Evolutionary conservation across 2,113 vertebrate genomes (phyloP).

Genomic region (Cyanocitta stelleri): DNA sequence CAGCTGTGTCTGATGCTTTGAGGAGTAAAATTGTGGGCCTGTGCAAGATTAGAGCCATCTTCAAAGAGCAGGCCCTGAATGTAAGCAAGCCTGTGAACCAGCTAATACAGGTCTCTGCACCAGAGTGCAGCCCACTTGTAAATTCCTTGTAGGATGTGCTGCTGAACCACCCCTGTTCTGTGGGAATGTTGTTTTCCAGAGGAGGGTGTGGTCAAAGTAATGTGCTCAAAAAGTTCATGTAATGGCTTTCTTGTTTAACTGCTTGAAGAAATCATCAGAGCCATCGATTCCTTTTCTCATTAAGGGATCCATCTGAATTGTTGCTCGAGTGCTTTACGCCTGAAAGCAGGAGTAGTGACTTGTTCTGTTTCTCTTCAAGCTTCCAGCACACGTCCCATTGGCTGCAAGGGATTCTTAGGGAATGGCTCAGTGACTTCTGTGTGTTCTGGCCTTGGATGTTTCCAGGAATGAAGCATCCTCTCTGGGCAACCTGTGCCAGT

Average conservation of each 20-base stretch:
- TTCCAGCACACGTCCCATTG: not conserved
- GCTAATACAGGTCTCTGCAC: not conserved
- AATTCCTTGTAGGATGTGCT: not conserved
- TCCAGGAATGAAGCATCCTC: not conserved
- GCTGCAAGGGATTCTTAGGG: not conserved
- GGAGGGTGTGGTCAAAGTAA: not conserved
- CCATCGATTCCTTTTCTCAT: not conserved
- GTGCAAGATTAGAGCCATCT: not conserved
- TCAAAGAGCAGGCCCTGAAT: not conserved
- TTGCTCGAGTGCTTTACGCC: not conserved
- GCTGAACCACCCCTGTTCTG: not conserved
- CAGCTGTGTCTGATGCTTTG: not conserved
- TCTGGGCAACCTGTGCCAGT: not conserved
- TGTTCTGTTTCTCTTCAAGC: not conserved
- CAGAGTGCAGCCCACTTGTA: not conserved
- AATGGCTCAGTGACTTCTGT: not conserved
- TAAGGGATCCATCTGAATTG: not conserved
- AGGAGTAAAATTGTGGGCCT: not conserved
- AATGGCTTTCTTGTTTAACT: not conserved
- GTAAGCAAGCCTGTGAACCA: not conserved
- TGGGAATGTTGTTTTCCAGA: not conserved
- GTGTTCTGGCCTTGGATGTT: not conserved
- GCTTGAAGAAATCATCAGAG: not conserved
- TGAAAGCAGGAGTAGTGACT: not conserved
- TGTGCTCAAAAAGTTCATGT: not conserved